Evolutionary conservation across 2,797 vertebrate genomes (phyloP).

Genomic region (Amblyopsis hoosieri): DNA sequence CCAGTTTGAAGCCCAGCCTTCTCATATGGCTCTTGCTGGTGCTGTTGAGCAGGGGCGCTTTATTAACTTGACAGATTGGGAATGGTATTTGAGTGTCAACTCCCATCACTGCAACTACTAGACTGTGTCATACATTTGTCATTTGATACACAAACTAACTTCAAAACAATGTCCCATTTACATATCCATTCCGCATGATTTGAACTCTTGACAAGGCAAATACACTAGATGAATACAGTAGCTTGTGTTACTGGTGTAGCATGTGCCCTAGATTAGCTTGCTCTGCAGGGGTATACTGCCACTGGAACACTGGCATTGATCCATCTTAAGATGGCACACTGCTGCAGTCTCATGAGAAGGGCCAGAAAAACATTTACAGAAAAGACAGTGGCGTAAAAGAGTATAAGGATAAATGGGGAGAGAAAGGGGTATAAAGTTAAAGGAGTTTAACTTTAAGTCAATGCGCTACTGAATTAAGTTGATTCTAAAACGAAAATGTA

Average conservation of each 20-base stretch:
- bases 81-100: neutral
- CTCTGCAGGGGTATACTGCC: conserved; percentile 65
- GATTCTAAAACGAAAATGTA: neutral
- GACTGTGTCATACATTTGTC: neutral
- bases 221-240: conserved; percentile 28
- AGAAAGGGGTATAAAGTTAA: no score
- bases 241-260: conserved; percentile 46
- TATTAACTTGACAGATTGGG: conserved; percentile 11
- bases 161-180: no score
- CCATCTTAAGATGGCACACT: conserved; percentile 62
- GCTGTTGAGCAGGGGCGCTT: conserved; percentile 11
- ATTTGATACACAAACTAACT: neutral
- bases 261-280: conserved; percentile 71
- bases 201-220: conserved; percentile 27
- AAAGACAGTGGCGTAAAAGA: conserved; percentile 18
- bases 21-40: neutral
- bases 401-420: no score
- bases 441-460: neutral
- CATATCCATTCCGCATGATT: neutral
- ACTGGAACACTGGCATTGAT: conserved; percentile 63
- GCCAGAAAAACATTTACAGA: conserved; percentile 7
- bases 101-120: neutral
- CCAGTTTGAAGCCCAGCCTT: conserved; percentile 20
- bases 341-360: conserved; percentile 40
- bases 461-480: neutral